Base-by-base conservation (phyloP, 1,140 invertebrate genomes). In the Leptestheria dahalacensis region DNA sequence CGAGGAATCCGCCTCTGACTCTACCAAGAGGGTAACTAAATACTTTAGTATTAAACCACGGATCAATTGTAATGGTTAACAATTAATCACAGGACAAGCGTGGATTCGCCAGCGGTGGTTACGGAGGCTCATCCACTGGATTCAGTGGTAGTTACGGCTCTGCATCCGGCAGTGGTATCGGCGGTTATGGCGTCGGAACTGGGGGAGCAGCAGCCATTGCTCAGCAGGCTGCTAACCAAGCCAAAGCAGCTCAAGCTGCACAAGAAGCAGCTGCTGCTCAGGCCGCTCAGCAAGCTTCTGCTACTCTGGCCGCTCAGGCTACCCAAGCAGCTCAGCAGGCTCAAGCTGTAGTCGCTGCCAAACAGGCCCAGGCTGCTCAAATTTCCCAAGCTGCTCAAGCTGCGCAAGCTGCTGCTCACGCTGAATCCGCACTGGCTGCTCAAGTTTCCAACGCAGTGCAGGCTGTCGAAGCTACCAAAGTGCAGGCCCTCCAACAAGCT, bases 111-210 rank as follows among this genome's bases (percentile, higher is more conserved):
- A 54, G 52, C 75, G n/a, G 81, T 68, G 68, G 83, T 79, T 21
- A 80, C 79, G 3, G 79, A 79, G n/a, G 80, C 77, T 23, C 80
- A 62, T 23, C 48, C 56, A 59, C 80, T 76, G 46, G 82, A 64
- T 12, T n/a, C 26, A 28, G 52, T 15, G 9, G 9, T 2, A 56
- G 55, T 46, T 61, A 60, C 33, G 62, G 62, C 2, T 55, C 59
- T 9, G 62, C 61, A 24, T 56, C 55, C 12, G 52, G 52, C 10
- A 28, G 52, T n/a, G 25, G 52, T 20, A 28, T 28, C 3, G 52
- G 25, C 3, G 52, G 52, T 26, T 54, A 54, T 15, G 52, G 52
- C 11, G 25, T 26, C 47, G 59, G 56, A 11, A 53, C 49, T 49
- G 64, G 65, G 9, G 64, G 64, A 11, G 65, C 65, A 28, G 64